These are phyloP conservation scores for Aplodontia rufa DNA, from an alignment of 2,113 vertebrate genomes.

Conservation along the genomic window DNA sequence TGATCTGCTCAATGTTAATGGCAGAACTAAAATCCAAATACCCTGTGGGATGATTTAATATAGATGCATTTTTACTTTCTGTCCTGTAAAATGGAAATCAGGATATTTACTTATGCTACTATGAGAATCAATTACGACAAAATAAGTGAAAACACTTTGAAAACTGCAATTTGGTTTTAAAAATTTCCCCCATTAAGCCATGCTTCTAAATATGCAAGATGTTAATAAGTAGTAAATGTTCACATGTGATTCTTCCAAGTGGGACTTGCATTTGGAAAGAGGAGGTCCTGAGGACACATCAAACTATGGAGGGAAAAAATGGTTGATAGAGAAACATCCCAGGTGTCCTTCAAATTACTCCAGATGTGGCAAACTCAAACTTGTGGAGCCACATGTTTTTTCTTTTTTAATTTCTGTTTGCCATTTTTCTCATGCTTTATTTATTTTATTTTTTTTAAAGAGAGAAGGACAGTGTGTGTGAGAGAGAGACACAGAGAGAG, in stretches of 20 bases:
- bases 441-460: too few species aligned
- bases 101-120: constrained; percentile 19
- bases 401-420: too few species aligned
- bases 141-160: constrained; percentile 44
- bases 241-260: constrained; percentile 4
- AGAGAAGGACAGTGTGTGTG: too few species aligned
- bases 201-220: not conserved
- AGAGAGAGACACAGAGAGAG: too few species aligned
- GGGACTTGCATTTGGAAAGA: constrained; percentile 20
- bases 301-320: not conserved
- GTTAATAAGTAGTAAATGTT: constrained; percentile 40
- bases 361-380: not conserved
- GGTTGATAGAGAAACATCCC: not conserved
- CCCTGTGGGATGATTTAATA: not conserved
- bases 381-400: not conserved
- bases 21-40: constrained; percentile 20
- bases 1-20: not conserved
- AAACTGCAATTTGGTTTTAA: constrained; percentile 24
- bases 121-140: constrained; percentile 15
- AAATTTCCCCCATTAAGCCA: not conserved
- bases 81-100: not conserved
- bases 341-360: not conserved
- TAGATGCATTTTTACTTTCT: not conserved
- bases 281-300: not conserved
- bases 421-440: too few species aligned